Evolutionary conservation across 1,140 invertebrate genomes (phyloP), one percentile per base, ranked within the genome.

Genomic region (Drosophila subpulchrella): DNA sequence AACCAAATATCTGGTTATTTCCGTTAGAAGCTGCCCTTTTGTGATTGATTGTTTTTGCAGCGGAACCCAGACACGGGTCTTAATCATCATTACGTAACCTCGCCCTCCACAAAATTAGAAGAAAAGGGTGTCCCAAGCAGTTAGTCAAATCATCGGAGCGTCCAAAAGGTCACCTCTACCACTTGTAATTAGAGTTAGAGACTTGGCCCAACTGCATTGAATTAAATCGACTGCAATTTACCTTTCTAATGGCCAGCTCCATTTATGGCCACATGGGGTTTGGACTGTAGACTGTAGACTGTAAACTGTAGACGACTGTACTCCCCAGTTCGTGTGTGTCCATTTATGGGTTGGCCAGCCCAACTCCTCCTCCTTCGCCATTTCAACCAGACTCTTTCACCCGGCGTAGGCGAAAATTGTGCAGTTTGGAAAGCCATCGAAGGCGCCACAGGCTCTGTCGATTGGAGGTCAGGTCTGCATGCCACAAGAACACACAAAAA

Each of bases 351-450:
- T 47, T 44, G 56, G 47, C 34, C 41, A 36, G 50, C 50, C 50
- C 30, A 44, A 42, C 62, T 68, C 36, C 65, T 27, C 2, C 47
- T 56, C 51, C 51, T 8, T 20, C 41, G n/a, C 24, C 47, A 50
- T 30, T 27, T 55, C n/a, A 34, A 41, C 55, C 38, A 53, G 55
- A 44, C 47, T 63, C 59, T 81, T 66, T 81, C 63, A 74, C 47
- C 57, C 62, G 60, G 50, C 48, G 83, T 86, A 71, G 83, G 84
- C 84, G 84, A 75, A 86, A 88, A 88, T 82, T 86, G 75, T 77
- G 74, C 74, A 78, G 53, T 71, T 75, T 74, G 81, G 81, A 85
- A 84, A 84, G 81, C 81, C 62, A 42, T 73, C 51, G 51, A 75
- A 84, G 81, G 81, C 81, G 81, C 81, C 81, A 81, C 68, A 56